A percentile compares a stretch with the other conserved stretches of the same genome.
Conservation (phyloP, 2,888 invertebrate species). For the Pteria penguin region DNA sequence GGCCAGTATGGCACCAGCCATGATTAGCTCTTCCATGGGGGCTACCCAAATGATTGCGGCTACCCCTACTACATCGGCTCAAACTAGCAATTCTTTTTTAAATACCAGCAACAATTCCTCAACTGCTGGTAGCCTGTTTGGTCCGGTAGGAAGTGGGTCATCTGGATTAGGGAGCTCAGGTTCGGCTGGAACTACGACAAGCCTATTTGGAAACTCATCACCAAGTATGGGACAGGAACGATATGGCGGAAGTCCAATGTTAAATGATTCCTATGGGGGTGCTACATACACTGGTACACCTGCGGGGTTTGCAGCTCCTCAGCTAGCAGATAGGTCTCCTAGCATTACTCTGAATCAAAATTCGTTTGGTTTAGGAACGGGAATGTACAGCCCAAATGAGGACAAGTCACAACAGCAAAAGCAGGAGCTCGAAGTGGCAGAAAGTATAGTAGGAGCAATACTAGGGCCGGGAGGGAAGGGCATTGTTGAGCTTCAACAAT, state of each 20-base stretch:
- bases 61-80: constrained; percentile 60
- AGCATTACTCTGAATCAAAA: constrained; percentile 86
- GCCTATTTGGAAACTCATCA: constrained; percentile 80
- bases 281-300: constrained; percentile 64
- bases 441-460: constrained; percentile 97
- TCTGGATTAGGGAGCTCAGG: constrained; percentile 82
- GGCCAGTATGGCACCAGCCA: constrained; percentile 37
- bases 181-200: constrained; percentile 72
- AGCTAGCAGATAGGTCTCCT: constrained; percentile 64
- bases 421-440: constrained; percentile 89
- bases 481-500: constrained; percentile 97
- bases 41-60: constrained; percentile 57
- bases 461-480: constrained; percentile 97
- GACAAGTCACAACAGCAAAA: constrained; percentile 81
- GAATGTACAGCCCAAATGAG: constrained; percentile 77
- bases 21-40: constrained; percentile 50
- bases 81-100: constrained; percentile 62
- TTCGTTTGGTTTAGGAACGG: constrained; percentile 91
- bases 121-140: constrained; percentile 86
- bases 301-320: constrained; percentile 55
- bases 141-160: constrained; percentile 88
- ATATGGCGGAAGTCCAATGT: constrained; percentile 74
- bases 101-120: constrained; percentile 76
- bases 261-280: constrained; percentile 72
- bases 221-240: constrained; percentile 72